A percentile compares a stretch with the other conserved stretches of the same genome.
These are phyloP conservation scores for Micropterix aruncella DNA, from an alignment of 2,888 invertebrate species.

Conservation along the genomic window DNA sequence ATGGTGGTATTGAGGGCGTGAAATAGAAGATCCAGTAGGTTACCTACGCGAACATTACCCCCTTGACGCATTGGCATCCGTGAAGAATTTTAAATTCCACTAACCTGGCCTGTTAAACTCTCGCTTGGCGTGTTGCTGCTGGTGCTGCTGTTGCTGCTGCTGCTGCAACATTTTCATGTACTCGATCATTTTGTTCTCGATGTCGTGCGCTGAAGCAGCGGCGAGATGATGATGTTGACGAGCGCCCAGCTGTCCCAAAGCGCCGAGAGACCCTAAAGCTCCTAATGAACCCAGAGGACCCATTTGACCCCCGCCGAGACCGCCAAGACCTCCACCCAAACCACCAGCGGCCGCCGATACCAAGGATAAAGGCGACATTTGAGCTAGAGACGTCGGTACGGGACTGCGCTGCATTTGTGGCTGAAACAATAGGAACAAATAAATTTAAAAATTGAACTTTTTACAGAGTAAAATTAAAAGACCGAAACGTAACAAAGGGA, in stretches of 20 bases:
- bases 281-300: constrained; percentile 39
- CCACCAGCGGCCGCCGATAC: constrained; percentile 35
- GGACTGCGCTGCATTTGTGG: constrained; percentile 40
- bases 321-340: constrained; percentile 22
- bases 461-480: too few relatives aligned
- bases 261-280: constrained; percentile 14
- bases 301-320: constrained; percentile 41
- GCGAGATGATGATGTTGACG: constrained; percentile 37
- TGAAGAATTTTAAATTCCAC: too few relatives aligned
- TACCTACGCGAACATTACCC: too few relatives aligned
- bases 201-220: constrained; percentile 50
- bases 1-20: too few relatives aligned
- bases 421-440: constrained; percentile 22
- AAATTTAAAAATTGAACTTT: constrained; percentile 15
- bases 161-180: constrained; percentile 59
- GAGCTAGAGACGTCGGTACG: constrained; percentile 39
- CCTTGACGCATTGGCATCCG: too few relatives aligned
- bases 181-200: constrained; percentile 66
- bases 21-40: too few relatives aligned
- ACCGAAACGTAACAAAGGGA: too few relatives aligned
- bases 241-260: constrained; percentile 13
- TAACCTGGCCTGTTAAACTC: constrained; percentile 30
- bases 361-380: constrained; percentile 63
- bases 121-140: constrained; percentile 10
- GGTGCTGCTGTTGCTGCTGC: constrained; percentile 15